Evolutionary conservation across 2,113 vertebrate species (phyloP), one percentile per base, ranked within the genome.

Genomic region (Brachyhypopomus occidentalis): DNA sequence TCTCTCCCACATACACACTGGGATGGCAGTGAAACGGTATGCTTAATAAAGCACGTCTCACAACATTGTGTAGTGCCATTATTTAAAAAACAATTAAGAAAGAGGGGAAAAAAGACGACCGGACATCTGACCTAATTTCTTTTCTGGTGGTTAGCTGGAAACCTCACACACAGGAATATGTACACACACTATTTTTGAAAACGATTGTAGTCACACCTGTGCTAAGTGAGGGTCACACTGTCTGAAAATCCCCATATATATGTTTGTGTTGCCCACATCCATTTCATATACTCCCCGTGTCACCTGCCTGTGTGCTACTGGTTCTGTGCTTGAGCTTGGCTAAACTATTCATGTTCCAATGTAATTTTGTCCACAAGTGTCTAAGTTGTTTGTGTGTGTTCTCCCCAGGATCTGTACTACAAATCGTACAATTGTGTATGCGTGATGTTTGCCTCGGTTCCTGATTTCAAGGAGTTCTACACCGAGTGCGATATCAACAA

Each of bases 401-500:
- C 72, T 85, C 70, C 69, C 20, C 85, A 99, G 98, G 98, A 99
- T 84, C 95, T 98, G 90, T 99, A 99, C 89, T 97, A 98, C 90
- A 96, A 99, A 88, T 99, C 98, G 1, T 98, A 99, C 0, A 95
- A 98, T 93, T 98, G 97, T 22, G 97, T 99, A 72, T 99, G 97
- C 19, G 97, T 99, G 90, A 96, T 99, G 97, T 99, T 99, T 14
- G 98, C 98, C 2, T 99, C 98, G 0, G 95, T 99, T 59, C 98
- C 98, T 0, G 97, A 99, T 88, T 99, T 99, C 89, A 99, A 99
- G 89, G 97, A 98, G 75, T 99, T 99, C 89, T 99, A 99, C 90
- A 99, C 97, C 0, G 98, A 99, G 86, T 99, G 97, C 5, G 97
- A 99, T 62, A 96, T 99, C 91, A 99, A 99, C 90, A 99, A 99